Conservation (phyloP, 2,113 vertebrate species). For the Chauna torquata region DNA sequence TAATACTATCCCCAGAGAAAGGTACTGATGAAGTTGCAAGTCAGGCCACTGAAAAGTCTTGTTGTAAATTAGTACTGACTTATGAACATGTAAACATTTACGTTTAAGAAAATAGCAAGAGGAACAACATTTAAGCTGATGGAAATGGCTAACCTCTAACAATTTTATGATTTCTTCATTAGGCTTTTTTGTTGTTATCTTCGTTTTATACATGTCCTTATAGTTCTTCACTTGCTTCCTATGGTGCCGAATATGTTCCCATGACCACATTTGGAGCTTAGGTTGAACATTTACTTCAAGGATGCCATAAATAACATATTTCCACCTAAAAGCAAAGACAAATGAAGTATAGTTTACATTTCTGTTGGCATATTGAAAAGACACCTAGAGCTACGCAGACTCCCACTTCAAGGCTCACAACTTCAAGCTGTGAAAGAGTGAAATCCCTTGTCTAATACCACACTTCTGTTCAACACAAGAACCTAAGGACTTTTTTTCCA, state of each 20-base stretch:
- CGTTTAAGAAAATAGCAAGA: not conserved
- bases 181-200: constrained; percentile 91
- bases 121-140: not conserved
- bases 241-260: constrained; percentile 86
- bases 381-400: not conserved
- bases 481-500: not conserved
- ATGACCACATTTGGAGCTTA: constrained; percentile 93
- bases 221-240: constrained; percentile 85
- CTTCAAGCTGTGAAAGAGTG: not conserved
- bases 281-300: constrained; percentile 92
- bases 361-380: not conserved
- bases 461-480: not conserved
- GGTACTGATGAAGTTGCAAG: not conserved
- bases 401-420: not conserved
- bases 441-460: not conserved
- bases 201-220: constrained; percentile 89
- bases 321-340: constrained; percentile 84
- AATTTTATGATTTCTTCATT: constrained; percentile 76
- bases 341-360: not conserved
- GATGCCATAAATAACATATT: constrained; percentile 84
- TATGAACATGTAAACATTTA: not conserved
- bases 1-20: not conserved
- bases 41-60: not conserved
- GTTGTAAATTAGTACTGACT: not conserved
- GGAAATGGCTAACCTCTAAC: constrained; percentile 81